Base-by-base conservation (phyloP, 2,113 vertebrate species). In the Synchiropus splendidus region DNA sequence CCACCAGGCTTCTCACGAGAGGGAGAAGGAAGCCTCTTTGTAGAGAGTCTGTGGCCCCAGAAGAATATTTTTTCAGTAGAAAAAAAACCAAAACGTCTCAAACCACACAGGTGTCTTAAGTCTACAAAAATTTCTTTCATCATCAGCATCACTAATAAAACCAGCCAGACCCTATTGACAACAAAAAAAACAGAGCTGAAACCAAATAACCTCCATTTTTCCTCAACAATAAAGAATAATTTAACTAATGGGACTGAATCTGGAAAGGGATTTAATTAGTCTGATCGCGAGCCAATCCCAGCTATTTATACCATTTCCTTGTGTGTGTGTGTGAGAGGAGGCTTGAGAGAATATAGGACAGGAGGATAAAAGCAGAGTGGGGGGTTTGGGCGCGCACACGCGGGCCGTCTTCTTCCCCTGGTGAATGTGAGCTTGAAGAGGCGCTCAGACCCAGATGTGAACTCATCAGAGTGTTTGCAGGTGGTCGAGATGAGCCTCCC, bases 401-500 rank as follows among this genome's bases (percentile, higher is more conserved):
- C 21, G n/a, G n/a, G n/a, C n/a, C n/a, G 8, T 27, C 21, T 27
- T 27, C 4, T 27, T 27, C 21, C 42, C 49, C 21, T 35, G 31
- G 53, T 55, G 62, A 70, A 70, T 61, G 53, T 18, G 27, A 44
- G 52, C 59, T 59, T 43, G 33, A 58, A 44, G 58, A 43, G 18
- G 39, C 12, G 54, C 50, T 54, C 49, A 67, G 61, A 81, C 77
- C 72, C 84, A 83, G 83, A 85, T 84, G 80, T 78, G 72, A 71
- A 72, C 59, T 82, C 84, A 82, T 82, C 81, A 77, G 71, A 76
- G 74, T 78, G 80, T 83, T 78, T 81, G 83, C 80, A 84, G 80
- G 84, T 84, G 79, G 82, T 83, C 48, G 62, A 57, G 58, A 79
- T 76, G 59, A 75, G 16, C 12, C 12, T 14, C 48, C 70, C 76